Evolutionary conservation across 2,888 invertebrate species (phyloP), one percentile per base, ranked within the genome.

Genomic region (Rhingia campestris): DNA sequence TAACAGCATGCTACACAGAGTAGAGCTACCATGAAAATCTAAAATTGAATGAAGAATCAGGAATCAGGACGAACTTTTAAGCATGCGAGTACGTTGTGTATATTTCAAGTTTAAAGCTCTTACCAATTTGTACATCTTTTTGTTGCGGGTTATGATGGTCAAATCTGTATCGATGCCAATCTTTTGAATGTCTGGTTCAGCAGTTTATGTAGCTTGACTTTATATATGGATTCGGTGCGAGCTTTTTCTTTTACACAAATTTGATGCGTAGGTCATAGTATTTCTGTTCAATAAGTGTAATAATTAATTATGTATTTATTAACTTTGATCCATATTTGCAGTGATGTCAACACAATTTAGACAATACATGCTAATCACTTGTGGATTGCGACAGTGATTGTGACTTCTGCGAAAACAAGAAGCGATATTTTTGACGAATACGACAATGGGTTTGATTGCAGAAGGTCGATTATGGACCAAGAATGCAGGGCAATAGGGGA

Each of bases 271-370:
- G 59, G 51, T 51, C 35, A 45, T 14, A 9, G 49, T 6, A 9
- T 49, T 32, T 22, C 41, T 9, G 33, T 47, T 72, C 61, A 35
- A 33, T 49, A 4, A 10, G 47, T 64, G 56, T 56, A 14, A 56
- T 72, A 32, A 61, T 61, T 72, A 59, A 66, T 53, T 74, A 79
- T 74, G 82, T 43, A 61, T 79, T 67, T 33, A 45, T 63, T 32
- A 67, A 56, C 33, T 12, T 66, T 63, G 61, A 49, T 82, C 63
- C 39, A 69, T 59, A 69, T 74, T 64, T 74, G 39, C 74, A 45
- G 35, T 14, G 56, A 9, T 53, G 47, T 79, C 58, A 73, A 43
- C 63, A 53, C 74, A 69, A 74, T 79, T 70, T 61, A 51, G 47
- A 22, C 59, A 74, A 59, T 49, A 82, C 41, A 72, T 82, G 67